Evolutionary conservation across 2,797 vertebrate genomes (phyloP), one percentile per base, ranked within the genome.

Genomic region (Rhinatrema bivittatum): DNA sequence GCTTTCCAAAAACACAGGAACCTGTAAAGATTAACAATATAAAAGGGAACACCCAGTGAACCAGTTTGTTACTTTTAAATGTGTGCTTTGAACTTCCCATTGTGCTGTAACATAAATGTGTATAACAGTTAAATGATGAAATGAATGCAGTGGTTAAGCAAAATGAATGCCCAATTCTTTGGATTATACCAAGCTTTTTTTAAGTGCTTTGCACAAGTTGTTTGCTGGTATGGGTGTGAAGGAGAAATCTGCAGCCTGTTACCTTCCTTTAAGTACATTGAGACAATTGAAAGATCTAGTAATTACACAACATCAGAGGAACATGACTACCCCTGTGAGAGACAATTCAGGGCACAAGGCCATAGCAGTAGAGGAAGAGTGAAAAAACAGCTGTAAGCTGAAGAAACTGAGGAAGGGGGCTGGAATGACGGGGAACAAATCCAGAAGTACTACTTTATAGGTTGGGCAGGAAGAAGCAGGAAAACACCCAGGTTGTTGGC

Each of bases 181-280:
- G 13, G n/a, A n/a, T 17, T 16, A n/a, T 13, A 24, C 5, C 20
- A n/a, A 37, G 15, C 16, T 21, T 36, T 30, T 51, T 46, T 19
- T 1, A 20, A 36, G 38, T 26, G 32, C 45, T 45, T 23, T 3
- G 1, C 1, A 24, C 46, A 57, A 65, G 73, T 66, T 62, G 72
- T 70, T 85, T 87, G 83, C 86, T 83, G 74, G 68, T 74, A 70
- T 64, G 81, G 84, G 85, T 70, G 86, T 88, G 84, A 88, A 88
- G 76, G 72, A 55, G 72, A 74, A 82, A 87, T 87, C 79, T 81
- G 87, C 74, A 72, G 79, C 78, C 64, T 56, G 51, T 65, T 78
- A 76, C 82, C 86, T 90, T 87, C 84, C 77, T 71, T 79, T 80
- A 70, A 87, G 84, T 88, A 72, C 62, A 65, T 5, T 65, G 65